A percentile compares a stretch with the other conserved stretches of the same genome.
Evolutionary conservation across 2,113 vertebrate species (phyloP).

Genomic region (Salvelinus fontinalis): DNA sequence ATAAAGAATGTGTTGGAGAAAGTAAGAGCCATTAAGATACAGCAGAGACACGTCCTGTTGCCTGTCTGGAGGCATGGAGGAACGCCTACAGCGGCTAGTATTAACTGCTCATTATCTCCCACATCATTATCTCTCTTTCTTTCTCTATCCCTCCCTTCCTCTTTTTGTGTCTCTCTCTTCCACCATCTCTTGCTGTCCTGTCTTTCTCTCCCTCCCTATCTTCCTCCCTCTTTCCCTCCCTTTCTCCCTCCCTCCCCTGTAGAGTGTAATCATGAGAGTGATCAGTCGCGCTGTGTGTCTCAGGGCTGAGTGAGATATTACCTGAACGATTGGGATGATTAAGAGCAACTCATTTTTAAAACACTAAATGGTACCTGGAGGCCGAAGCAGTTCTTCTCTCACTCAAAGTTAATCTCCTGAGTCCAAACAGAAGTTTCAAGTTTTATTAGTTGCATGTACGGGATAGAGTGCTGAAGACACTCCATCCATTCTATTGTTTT

Average conservation of each 20-base stretch:
- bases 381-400: constrained; percentile 21
- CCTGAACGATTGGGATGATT: constrained; percentile 48
- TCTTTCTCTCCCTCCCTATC: constrained; percentile 11
- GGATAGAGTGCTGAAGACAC: too few relatives aligned
- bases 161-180: constrained; percentile 9
- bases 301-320: constrained; percentile 41
- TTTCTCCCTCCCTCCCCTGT: constrained; percentile 31
- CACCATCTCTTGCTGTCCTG: constrained; percentile 37
- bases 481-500: too few relatives aligned
- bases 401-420: neutral
- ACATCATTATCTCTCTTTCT: neutral
- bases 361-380: neutral
- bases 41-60: too few relatives aligned
- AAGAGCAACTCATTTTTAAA: constrained; percentile 15
- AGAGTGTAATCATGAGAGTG: constrained; percentile 54
- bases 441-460: too few relatives aligned
- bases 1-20: too few relatives aligned
- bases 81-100: too few relatives aligned
- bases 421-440: too few relatives aligned
- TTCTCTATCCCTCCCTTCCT: neutral
- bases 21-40: too few relatives aligned
- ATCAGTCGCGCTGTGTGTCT: constrained; percentile 58
- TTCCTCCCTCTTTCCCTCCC: too few relatives aligned
- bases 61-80: too few relatives aligned
- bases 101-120: neutral